Evolutionary conservation across 2,888 invertebrate genomes (phyloP).

Genomic region (Priocnemis perturbator): DNA sequence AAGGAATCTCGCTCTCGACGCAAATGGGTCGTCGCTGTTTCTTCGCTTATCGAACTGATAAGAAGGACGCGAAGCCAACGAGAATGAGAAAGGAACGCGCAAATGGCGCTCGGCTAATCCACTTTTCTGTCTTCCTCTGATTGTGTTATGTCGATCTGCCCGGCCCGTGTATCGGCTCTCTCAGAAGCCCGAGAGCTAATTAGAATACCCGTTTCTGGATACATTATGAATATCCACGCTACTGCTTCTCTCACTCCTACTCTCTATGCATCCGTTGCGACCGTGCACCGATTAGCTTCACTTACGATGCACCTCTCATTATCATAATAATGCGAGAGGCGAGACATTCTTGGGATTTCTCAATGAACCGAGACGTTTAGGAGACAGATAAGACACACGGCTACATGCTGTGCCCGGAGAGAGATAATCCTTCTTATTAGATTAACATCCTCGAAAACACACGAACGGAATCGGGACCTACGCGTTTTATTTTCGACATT

Average conservation of each 20-base stretch:
- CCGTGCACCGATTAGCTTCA: no score
- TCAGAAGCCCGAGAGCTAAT: constrained; percentile 42
- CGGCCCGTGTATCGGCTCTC: constrained; percentile 29
- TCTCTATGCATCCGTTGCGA: neutral
- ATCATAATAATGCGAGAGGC: no score
- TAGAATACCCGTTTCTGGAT: constrained; percentile 37
- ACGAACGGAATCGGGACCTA: no score
- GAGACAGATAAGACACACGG: no score
- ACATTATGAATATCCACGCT: neutral
- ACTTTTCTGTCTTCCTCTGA: constrained; percentile 43
- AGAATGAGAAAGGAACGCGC: constrained; percentile 7
- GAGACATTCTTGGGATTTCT: no score
- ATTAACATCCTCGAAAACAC: no score
- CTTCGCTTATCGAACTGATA: constrained; percentile 48
- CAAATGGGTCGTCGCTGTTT: constrained; percentile 47
- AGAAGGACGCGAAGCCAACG: constrained; percentile 22
- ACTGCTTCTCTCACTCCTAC: neutral
- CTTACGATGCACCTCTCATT: no score
- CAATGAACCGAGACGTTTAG: no score
- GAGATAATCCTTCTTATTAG: no score
- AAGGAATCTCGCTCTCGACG: constrained; percentile 26
- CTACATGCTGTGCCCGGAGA: no score
- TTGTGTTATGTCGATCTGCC: constrained; percentile 25
- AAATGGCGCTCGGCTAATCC: constrained; percentile 35
- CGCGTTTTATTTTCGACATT: no score